Evolutionary conservation across 2,113 vertebrate species (phyloP).

Genomic region (Calypte anna): DNA sequence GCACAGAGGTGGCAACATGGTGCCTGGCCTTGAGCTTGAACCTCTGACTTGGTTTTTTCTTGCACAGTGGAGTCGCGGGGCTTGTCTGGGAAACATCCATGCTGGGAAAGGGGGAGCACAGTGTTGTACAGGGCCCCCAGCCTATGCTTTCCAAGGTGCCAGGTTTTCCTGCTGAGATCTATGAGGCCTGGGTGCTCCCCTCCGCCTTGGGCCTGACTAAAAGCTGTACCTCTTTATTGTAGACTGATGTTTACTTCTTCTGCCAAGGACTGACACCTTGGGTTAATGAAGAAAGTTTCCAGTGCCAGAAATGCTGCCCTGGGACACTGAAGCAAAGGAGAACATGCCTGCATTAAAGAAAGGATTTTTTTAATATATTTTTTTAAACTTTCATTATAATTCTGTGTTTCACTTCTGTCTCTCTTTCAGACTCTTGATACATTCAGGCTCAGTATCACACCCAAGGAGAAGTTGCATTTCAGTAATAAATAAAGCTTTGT

Average conservation of each 20-base stretch:
- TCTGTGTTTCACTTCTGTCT: neutral
- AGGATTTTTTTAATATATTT: neutral
- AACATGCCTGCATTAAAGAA: neutral
- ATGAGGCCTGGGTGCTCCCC: neutral
- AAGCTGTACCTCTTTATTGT: neutral
- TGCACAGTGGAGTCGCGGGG: neutral
- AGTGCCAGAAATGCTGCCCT: neutral
- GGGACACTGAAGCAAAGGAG: neutral
- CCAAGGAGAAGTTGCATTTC: neutral
- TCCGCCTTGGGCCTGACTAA: neutral
- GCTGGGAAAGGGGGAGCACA: neutral
- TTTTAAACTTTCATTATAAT: neutral
- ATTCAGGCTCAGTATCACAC: neutral
- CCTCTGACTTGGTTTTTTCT: neutral
- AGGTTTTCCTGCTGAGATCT: neutral
- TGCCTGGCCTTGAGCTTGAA: neutral
- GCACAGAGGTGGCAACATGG: accelerated
- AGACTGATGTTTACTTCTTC: accelerated
- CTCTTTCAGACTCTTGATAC: neutral
- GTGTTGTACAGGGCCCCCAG: neutral
- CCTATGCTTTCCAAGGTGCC: accelerated
- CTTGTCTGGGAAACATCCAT: neutral
- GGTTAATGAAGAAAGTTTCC: neutral
- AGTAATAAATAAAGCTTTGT: neutral
- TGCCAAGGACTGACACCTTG: neutral